phyloP scores from a whole-genome alignment of 2,113 vertebrate species.

The Oryzias celebensis region DNA sequence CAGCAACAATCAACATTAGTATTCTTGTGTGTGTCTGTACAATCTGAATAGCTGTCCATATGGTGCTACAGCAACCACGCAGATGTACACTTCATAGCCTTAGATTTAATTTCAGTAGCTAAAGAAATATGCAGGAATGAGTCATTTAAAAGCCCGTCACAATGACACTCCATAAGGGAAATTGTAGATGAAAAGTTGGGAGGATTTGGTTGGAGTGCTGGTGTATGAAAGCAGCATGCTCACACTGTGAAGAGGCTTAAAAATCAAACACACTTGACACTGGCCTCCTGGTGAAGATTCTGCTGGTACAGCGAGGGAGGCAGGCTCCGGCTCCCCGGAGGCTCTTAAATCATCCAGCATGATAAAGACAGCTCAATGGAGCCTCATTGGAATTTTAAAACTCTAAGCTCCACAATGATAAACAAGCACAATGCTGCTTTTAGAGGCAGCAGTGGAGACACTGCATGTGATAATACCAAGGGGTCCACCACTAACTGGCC shows the following conservation, averaged over 20 bases:
- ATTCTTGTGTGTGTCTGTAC: constrained; percentile 23
- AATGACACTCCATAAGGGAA: constrained; percentile 11
- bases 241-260: constrained; percentile 40
- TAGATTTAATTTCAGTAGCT: constrained; percentile 24
- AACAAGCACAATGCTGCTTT: constrained; percentile 52
- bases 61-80: neutral
- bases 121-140: constrained; percentile 4
- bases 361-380: constrained; percentile 48
- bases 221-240: constrained; percentile 13
- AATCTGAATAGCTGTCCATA: constrained; percentile 22
- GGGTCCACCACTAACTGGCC: constrained; percentile 46
- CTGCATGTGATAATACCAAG: constrained; percentile 52
- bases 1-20: constrained; percentile 16
- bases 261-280: constrained; percentile 45
- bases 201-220: constrained; percentile 17
- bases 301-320: constrained; percentile 15
- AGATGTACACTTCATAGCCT: constrained; percentile 8
- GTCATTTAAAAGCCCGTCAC: constrained; percentile 2
- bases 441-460: constrained; percentile 40
- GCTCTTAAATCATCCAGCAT: constrained; percentile 59
- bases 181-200: constrained; percentile 36
- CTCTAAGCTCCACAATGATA: constrained; percentile 38
- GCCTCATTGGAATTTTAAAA: constrained; percentile 69
- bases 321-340: constrained; percentile 39
- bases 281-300: constrained; percentile 23